These are phyloP conservation scores for Kradibia gibbosae DNA, from an alignment of 1,140 invertebrate genomes.

Conservation along the genomic window DNA sequence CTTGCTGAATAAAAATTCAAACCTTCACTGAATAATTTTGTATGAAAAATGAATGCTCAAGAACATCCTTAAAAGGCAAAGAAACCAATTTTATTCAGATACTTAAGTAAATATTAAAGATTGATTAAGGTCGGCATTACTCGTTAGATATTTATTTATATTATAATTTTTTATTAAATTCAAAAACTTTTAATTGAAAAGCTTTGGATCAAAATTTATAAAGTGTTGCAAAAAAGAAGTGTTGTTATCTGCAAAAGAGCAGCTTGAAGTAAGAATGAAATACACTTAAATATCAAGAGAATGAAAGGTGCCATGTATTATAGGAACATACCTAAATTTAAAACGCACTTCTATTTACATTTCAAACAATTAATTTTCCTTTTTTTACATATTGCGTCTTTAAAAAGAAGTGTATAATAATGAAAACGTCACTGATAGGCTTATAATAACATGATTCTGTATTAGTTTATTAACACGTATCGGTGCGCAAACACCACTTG, in stretches of 20 bases:
- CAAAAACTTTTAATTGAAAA: not conserved
- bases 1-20: no score
- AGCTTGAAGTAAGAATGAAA: no score
- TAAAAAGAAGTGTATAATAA: not conserved
- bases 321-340: not conserved
- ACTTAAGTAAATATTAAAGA: not conserved
- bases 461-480: not conserved
- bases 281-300: no score
- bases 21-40: no score
- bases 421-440: not conserved
- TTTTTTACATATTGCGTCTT: not conserved
- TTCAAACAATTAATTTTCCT: not conserved
- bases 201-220: not conserved
- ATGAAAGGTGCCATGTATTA: no score
- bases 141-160: not conserved
- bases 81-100: not conserved
- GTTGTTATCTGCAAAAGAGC: no score
- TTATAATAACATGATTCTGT: not conserved
- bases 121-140: not conserved
- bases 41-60: no score
- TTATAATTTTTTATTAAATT: no score
- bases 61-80: no score
- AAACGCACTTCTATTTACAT: not conserved
- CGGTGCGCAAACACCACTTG: conserved; percentile 29
- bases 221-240: no score